Conservation (phyloP, 2,888 invertebrate genomes). For the Autographa gamma region DNA sequence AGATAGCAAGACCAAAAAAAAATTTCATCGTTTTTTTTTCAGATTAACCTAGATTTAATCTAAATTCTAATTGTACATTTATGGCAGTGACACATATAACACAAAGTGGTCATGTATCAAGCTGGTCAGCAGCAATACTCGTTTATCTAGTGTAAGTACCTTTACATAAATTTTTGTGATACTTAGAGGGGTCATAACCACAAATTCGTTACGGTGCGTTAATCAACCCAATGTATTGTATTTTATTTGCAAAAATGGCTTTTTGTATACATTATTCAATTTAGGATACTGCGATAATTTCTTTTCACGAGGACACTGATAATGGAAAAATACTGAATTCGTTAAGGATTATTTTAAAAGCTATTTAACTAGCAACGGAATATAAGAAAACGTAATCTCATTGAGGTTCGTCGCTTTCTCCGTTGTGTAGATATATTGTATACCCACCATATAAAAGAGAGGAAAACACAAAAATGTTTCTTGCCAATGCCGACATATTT, state of each 20-base stretch:
- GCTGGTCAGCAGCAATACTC: conserved; percentile 20
- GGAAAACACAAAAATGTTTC: conserved; percentile 33
- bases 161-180: conserved; percentile 29
- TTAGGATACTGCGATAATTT: not conserved
- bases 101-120: conserved; percentile 24
- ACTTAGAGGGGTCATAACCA: conserved; percentile 24
- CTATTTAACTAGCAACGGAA: conserved; percentile 31
- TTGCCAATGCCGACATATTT: conserved; percentile 23
- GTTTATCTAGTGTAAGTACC: conserved; percentile 16
- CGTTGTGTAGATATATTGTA: conserved; percentile 16
- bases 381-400: conserved; percentile 34
- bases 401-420: conserved; percentile 31
- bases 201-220: conserved; percentile 39
- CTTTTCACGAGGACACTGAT: conserved; percentile 11
- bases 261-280: conserved; percentile 22
- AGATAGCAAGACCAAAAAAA: not conserved
- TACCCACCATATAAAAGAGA: conserved; percentile 12
- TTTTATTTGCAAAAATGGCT: conserved; percentile 29
- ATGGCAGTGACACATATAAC: not conserved
- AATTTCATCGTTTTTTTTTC: no score
- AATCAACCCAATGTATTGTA: conserved; percentile 49
- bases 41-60: not conserved
- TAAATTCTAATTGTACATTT: not conserved
- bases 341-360: conserved; percentile 20
- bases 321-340: conserved; percentile 21